These are phyloP conservation scores for Rhodophaea formosa DNA, from an alignment of 2,888 invertebrate genomes.

Conservation along the genomic window DNA sequence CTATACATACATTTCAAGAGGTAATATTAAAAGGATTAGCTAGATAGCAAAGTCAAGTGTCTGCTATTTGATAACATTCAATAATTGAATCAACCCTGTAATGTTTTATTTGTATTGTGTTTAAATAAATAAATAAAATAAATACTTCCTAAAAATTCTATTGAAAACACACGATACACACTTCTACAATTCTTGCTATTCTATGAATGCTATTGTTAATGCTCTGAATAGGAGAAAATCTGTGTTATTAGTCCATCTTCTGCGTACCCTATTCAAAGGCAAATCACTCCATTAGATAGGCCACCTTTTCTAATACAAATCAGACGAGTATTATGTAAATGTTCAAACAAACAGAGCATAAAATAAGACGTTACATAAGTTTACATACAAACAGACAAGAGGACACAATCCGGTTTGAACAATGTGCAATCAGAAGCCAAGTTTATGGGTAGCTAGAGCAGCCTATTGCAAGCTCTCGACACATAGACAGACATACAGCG, in stretches of 20 bases:
- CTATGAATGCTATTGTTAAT: constrained; percentile 1
- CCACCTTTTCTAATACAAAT: not conserved
- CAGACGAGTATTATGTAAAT: constrained; percentile 1
- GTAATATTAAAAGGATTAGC: too few relatives aligned
- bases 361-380: not conserved
- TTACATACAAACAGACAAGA: not conserved
- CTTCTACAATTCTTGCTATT: not conserved
- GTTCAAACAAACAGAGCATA: constrained; percentile 4
- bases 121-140: too few relatives aligned
- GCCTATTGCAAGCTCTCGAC: not conserved
- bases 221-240: not conserved
- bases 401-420: not conserved
- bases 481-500: not conserved
- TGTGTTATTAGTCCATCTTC: not conserved
- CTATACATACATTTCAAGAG: too few relatives aligned
- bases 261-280: not conserved
- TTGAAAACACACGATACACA: not conserved
- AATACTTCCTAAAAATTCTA: not conserved
- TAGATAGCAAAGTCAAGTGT: too few relatives aligned
- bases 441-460: not conserved
- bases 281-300: not conserved
- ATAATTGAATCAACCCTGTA: too few relatives aligned
- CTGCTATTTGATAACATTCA: too few relatives aligned
- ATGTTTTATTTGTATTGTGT: too few relatives aligned
- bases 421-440: constrained; percentile 4